Evolutionary conservation across 2,888 invertebrate species (phyloP).

Genomic region (Bellardia pandia): DNA sequence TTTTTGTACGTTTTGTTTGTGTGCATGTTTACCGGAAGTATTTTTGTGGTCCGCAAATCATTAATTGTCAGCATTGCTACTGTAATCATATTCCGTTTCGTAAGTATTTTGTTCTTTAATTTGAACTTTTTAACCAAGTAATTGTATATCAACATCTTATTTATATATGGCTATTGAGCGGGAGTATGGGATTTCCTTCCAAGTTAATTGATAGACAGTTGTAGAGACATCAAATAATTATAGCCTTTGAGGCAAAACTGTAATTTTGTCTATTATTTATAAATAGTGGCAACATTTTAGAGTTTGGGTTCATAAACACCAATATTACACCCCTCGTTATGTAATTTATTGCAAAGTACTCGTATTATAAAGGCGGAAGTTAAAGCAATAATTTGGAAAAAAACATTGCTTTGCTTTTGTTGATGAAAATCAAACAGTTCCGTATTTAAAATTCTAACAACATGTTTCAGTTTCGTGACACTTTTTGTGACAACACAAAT

Average conservation of each 20-base stretch:
- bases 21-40: conserved; percentile 52
- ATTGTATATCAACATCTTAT: not conserved
- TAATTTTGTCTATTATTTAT: too few relatives aligned
- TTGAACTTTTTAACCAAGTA: not conserved
- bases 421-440: not conserved
- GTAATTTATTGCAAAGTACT: too few relatives aligned
- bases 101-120: conserved; percentile 26
- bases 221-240: not conserved
- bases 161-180: not conserved
- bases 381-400: too few relatives aligned
- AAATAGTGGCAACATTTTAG: too few relatives aligned
- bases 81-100: conserved; percentile 38
- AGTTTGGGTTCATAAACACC: too few relatives aligned
- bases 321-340: too few relatives aligned
- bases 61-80: conserved; percentile 57
- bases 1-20: not conserved
- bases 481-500: not conserved
- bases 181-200: not conserved
- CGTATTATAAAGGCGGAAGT: too few relatives aligned
- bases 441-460: not conserved
- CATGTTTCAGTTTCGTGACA: conserved; percentile 6
- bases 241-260: not conserved
- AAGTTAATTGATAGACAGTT: conserved; percentile 30
- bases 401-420: too few relatives aligned
- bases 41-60: conserved; percentile 50